phyloP scores from a whole-genome alignment of 2,113 vertebrate species.

The Sorex araneus region DNA sequence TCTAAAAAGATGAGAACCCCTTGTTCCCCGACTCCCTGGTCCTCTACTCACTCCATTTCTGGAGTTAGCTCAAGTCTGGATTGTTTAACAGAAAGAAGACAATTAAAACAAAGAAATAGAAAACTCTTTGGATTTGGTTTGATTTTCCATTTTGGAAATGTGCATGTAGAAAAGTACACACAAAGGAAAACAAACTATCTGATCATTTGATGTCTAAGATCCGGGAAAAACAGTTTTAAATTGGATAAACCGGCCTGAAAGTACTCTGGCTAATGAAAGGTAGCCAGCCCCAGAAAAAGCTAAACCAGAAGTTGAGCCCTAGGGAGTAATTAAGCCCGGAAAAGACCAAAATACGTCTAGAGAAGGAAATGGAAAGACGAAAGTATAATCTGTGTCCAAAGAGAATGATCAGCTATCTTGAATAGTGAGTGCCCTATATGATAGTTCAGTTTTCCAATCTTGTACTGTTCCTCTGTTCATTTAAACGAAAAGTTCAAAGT shows the following conservation, averaged over 20 bases:
- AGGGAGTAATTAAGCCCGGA: conserved; percentile 80
- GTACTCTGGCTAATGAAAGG: conserved; percentile 73
- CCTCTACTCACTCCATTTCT: conserved; percentile 60
- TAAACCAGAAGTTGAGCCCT: conserved; percentile 84
- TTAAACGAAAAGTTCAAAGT: conserved; percentile 78
- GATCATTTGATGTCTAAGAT: conserved; percentile 73
- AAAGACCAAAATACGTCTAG: conserved; percentile 79
- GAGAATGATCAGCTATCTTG: conserved; percentile 72
- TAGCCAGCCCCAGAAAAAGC: conserved; percentile 79
- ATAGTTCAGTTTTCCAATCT: conserved; percentile 65
- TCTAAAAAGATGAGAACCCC: conserved; percentile 71
- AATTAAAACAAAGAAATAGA: conserved; percentile 51
- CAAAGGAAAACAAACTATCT: conserved; percentile 78
- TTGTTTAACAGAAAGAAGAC: conserved; percentile 69
- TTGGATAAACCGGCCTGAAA: conserved; percentile 70
- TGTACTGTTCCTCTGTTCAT: conserved; percentile 72
- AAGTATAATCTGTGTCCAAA: conserved; percentile 73
- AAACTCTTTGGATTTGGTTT: background rate
- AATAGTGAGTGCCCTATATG: conserved; percentile 59
- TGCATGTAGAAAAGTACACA: conserved; percentile 60
- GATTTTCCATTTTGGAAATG: conserved; percentile 50
- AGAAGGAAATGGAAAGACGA: conserved; percentile 81
- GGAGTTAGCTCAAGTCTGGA: conserved; percentile 30
- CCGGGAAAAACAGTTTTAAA: conserved; percentile 75
- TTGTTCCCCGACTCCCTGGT: conserved; percentile 30